These are phyloP conservation scores for Baronia brevicornis DNA, from an alignment of 2,888 invertebrate species.

Conservation along the genomic window DNA sequence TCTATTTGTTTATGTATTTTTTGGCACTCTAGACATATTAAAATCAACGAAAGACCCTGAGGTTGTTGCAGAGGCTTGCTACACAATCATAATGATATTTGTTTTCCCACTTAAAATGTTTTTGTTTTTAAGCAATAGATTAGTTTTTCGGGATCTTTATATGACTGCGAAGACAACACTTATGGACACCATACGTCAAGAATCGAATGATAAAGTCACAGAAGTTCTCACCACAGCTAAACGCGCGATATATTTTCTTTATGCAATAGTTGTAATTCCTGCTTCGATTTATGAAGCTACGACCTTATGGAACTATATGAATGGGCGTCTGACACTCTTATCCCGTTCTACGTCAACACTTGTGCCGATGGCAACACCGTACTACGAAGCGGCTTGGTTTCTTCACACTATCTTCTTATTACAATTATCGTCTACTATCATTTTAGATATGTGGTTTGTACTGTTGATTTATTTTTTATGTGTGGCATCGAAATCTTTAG, in stretches of 20 bases:
- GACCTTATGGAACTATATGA: conserved; percentile 37
- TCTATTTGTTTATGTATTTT: conserved; percentile 37
- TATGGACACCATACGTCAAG: conserved; percentile 27
- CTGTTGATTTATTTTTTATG: conserved; percentile 38
- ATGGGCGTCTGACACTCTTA: conserved; percentile 35
- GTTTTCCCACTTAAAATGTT: conserved; percentile 33
- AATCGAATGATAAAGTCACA: conserved; percentile 20
- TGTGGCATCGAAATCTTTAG: conserved; percentile 32
- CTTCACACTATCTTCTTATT: conserved; percentile 40
- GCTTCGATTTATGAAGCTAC: conserved; percentile 29
- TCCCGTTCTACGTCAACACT: conserved; percentile 42
- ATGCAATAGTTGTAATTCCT: conserved; percentile 28
- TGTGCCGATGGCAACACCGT: conserved; percentile 48
- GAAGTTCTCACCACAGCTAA: conserved; percentile 26
- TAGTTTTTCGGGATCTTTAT: conserved; percentile 34
- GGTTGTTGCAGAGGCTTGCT: conserved; percentile 38
- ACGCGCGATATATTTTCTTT: conserved; percentile 26
- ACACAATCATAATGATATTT: conserved; percentile 34
- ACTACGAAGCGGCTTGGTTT: conserved; percentile 41
- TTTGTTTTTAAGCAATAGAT: conserved; percentile 30
- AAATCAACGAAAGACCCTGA: conserved; percentile 28
- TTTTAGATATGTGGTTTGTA: conserved; percentile 49
- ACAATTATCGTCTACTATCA: conserved; percentile 30
- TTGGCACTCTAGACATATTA: conserved; percentile 41
- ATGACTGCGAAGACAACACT: conserved; percentile 35